These are phyloP conservation scores for Pseudonaja textilis DNA, from an alignment of 2,113 vertebrate species.

Conservation along the genomic window DNA sequence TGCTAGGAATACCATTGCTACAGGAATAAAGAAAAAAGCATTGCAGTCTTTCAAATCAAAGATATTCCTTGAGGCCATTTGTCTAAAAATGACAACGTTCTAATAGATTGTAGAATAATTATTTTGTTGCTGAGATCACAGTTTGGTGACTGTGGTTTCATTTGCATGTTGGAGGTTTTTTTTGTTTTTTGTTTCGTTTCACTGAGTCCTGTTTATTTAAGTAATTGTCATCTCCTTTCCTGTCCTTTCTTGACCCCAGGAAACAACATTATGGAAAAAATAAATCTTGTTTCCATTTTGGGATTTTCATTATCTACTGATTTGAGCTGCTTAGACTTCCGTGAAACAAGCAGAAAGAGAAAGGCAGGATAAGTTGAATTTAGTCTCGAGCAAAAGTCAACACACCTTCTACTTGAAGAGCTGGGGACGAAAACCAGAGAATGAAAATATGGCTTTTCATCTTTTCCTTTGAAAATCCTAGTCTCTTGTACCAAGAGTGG, in stretches of 20 bases:
- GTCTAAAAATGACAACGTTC: conserved; percentile 18
- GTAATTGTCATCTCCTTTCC: conserved; percentile 64
- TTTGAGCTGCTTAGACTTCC: conserved; percentile 46
- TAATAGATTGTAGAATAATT: conserved; percentile 16
- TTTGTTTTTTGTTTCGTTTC: conserved; percentile 17
- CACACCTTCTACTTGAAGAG: conserved; percentile 12
- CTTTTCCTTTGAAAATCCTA: neutral
- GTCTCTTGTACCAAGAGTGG: neutral
- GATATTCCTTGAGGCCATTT: conserved; percentile 35
- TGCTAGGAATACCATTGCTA: conserved; percentile 11
- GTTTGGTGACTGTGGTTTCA: neutral
- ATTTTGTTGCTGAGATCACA: conserved; percentile 27
- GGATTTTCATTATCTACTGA: conserved; percentile 58
- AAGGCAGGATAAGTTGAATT: conserved; percentile 33
- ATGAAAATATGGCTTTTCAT: conserved; percentile 22
- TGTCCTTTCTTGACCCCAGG: conserved; percentile 70
- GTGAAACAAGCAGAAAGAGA: conserved; percentile 44
- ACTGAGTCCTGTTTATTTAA: conserved; percentile 59
- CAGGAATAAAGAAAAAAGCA: rapidly evolving
- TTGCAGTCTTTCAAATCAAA: conserved; percentile 24
- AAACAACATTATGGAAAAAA: conserved; percentile 56
- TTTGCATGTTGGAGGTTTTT: neutral
- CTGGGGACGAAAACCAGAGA: conserved; percentile 20
- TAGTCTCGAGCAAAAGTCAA: conserved; percentile 48
- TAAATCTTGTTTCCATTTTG: conserved; percentile 60